Conservation (phyloP, 2,797 vertebrate genomes). For the Periparus ater region DNA sequence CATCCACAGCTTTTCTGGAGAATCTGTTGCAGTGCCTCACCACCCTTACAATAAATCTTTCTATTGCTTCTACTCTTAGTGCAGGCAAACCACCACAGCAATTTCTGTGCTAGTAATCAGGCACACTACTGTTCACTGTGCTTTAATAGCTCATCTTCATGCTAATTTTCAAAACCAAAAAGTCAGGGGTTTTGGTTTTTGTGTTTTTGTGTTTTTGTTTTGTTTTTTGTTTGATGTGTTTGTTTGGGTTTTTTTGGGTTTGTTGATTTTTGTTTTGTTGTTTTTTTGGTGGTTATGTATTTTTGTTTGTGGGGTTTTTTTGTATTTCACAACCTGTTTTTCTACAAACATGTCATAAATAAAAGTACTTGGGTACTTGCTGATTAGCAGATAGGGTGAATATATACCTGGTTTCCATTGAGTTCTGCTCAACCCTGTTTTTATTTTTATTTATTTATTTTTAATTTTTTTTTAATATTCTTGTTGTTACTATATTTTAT, state of each 20-base stretch:
- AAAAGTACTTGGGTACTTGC: neutral
- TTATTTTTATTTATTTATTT: neutral
- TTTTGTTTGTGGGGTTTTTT: neutral
- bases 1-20: neutral
- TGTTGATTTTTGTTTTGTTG: neutral
- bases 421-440: neutral
- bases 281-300: neutral
- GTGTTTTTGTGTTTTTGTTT: no score
- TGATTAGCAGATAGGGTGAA: neutral
- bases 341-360: neutral
- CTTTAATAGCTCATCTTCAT: neutral
- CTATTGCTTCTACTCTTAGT: neutral
- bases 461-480: neutral
- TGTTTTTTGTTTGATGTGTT: neutral
- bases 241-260: neutral
- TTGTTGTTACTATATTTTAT: neutral
- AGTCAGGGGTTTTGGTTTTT: neutral
- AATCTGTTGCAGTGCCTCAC: neutral
- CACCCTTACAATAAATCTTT: neutral
- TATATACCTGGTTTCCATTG: neutral
- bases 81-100: neutral
- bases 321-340: neutral
- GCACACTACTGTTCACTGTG: neutral
- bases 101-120: neutral
- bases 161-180: neutral